Base-by-base conservation (phyloP, 1,140 invertebrate genomes). In the Euglossa dilemma region DNA sequence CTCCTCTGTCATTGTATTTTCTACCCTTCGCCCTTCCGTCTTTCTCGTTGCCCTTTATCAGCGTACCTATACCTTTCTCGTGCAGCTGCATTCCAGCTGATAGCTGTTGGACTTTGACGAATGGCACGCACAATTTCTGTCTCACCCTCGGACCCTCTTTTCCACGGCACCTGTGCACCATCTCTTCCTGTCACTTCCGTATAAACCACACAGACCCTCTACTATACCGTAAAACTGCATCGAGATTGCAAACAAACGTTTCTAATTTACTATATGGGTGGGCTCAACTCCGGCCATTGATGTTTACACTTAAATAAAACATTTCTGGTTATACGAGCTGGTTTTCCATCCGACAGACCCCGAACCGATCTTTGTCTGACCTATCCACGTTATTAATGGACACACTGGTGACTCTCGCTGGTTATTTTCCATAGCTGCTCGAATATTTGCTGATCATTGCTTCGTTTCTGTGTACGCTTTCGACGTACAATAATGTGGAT, bases 61-160 rank as follows among this genome's bases (percentile, higher is more conserved):
- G 16, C 20, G 16, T 50, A 14, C 16, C 45, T 43, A 57, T 9
- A 73, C 6, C 12, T n/a, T 18, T 72, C 43, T 28, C 8, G n/a
- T 36, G 28, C 11, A 70, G 7, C 69, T 52, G 47, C 69, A n/a
- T 56, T 56, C 16, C 28, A 1, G 7, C 36, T 8, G 86, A 87
- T 87, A 80, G 59, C 36, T 80, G 56, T 20, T n/a, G 36, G 67
- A 74, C 82, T 87, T 80, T 87, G 86, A 87, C 80, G 76, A 79
- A 87, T 80, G 72, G 28, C 81, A 69, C 25, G 45, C 84, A 43
- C 43, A 61, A 36, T 78, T 85, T 87, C 75, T 63, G 28, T 63
- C 25, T 52, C 69, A 52, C 36, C 43, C 69, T 54, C 6, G 11
- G 2, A 25, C 47, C 25, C 16, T 45, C 50, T 59, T 7, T 11